These are phyloP conservation scores for Helleia helle DNA, from an alignment of 2,888 invertebrate species.

Conservation along the genomic window DNA sequence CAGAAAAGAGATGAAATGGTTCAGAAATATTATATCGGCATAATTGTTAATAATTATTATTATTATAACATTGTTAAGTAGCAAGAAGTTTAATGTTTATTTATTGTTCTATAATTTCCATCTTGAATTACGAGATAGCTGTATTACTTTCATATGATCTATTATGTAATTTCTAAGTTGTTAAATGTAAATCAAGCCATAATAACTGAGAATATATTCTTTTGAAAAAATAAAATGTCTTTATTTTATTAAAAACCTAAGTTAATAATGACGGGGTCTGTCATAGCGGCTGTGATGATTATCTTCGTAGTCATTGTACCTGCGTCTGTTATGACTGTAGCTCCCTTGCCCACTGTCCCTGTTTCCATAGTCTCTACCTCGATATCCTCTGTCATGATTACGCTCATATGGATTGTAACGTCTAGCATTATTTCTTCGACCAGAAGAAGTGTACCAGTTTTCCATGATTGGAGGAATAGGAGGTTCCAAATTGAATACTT, in stretches of 20 bases:
- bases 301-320: slow-evolving; percentile 20
- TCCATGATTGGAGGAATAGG: slow-evolving; percentile 75
- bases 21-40: slow-evolving; percentile 48
- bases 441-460: slow-evolving; percentile 60
- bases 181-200: slow-evolving; percentile 73
- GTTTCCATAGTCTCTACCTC: slow-evolving; percentile 20
- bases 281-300: slow-evolving; percentile 15
- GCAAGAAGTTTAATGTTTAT: slow-evolving; percentile 64
- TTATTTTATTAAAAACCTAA: slow-evolving; percentile 20
- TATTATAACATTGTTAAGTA: slow-evolving; percentile 67
- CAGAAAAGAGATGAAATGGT: slow-evolving; percentile 39
- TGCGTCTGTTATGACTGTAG: slow-evolving; percentile 22
- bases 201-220: slow-evolving; percentile 74
- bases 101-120: slow-evolving; percentile 61
- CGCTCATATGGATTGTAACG: slow-evolving; percentile 33
- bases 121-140: slow-evolving; percentile 61
- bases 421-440: slow-evolving; percentile 35
- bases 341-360: not conserved
- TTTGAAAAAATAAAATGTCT: slow-evolving; percentile 53
- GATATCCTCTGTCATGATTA: slow-evolving; percentile 26
- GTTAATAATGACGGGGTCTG: slow-evolving; percentile 4
- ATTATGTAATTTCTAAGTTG: slow-evolving; percentile 71
- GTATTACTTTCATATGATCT: slow-evolving; percentile 67
- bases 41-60: slow-evolving; percentile 66
- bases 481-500: slow-evolving; percentile 46